Evolutionary conservation across 2,113 vertebrate genomes (phyloP).

Genomic region (Peromyscus polionotus): DNA sequence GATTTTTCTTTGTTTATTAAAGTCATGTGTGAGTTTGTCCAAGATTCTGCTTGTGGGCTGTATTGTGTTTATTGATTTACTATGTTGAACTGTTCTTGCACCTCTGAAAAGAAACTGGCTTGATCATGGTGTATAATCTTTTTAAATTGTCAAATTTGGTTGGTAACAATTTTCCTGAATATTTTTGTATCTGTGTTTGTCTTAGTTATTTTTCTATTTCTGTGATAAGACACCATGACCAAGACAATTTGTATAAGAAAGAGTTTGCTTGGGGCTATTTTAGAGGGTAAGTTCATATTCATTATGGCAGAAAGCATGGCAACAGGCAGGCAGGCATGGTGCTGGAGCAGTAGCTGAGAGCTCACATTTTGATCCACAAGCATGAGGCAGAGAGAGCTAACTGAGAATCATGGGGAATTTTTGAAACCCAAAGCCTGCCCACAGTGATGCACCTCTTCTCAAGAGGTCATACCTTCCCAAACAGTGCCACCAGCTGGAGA

Average conservation of each 20-base stretch:
- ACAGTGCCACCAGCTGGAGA: not conserved
- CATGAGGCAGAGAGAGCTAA: not conserved
- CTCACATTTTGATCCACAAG: not conserved
- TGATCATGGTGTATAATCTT: not conserved
- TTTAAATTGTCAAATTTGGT: not conserved
- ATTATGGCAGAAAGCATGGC: not conserved
- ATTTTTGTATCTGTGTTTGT: not conserved
- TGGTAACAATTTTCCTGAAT: not conserved
- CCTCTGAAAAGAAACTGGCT: not conserved
- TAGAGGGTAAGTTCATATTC: not conserved
- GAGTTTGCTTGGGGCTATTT: not conserved
- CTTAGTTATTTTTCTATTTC: not conserved
- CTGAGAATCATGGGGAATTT: not conserved
- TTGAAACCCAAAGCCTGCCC: not conserved
- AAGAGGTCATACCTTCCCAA: not conserved
- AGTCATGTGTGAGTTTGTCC: not conserved
- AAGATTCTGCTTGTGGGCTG: not conserved
- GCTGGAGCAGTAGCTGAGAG: not conserved
- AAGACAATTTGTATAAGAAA: not conserved
- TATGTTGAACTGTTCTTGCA: not conserved
- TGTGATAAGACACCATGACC: not conserved
- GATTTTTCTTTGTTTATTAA: not conserved
- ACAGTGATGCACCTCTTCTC: not conserved
- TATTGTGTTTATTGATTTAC: not conserved
- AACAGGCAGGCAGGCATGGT: not conserved